phyloP scores from a whole-genome alignment of 1,140 invertebrate genomes.

The Aleiodes sp. region DNA sequence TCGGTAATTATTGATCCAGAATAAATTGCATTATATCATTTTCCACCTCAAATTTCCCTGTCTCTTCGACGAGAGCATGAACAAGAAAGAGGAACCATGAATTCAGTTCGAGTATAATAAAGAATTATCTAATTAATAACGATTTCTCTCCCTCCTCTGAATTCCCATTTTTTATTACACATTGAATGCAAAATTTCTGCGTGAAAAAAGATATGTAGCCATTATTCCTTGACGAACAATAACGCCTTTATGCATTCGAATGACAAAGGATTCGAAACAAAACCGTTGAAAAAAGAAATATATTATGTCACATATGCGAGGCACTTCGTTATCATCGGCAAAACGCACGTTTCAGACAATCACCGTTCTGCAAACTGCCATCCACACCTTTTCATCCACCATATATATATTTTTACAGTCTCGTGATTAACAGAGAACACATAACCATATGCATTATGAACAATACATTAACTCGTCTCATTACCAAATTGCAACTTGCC shows the following conservation, averaged over 20 bases:
- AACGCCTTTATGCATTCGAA: neutral
- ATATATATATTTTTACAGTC: neutral
- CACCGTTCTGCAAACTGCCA: neutral
- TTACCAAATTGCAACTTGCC: slow-evolving; percentile 44
- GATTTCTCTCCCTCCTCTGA: no score
- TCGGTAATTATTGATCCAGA: no score
- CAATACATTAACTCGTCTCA: slow-evolving; percentile 45
- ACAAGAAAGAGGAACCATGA: no score
- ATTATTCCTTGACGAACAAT: neutral
- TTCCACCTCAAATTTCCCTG: no score
- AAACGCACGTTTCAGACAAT: neutral
- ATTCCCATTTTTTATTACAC: no score
- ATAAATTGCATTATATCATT: no score
- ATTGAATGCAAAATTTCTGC: neutral
- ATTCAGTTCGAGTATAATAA: no score
- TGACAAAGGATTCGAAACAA: neutral
- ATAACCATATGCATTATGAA: slow-evolving; percentile 25
- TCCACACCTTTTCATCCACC: neutral
- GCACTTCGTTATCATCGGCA: neutral
- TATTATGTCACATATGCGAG: neutral
- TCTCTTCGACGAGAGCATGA: no score
- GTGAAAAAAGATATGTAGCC: neutral
- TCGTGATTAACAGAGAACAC: neutral
- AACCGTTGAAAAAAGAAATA: slow-evolving; percentile 8
- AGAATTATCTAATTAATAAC: no score